phyloP scores from a whole-genome alignment of 2,888 invertebrate genomes.

The Stenoptilia bipunctidactyla region DNA sequence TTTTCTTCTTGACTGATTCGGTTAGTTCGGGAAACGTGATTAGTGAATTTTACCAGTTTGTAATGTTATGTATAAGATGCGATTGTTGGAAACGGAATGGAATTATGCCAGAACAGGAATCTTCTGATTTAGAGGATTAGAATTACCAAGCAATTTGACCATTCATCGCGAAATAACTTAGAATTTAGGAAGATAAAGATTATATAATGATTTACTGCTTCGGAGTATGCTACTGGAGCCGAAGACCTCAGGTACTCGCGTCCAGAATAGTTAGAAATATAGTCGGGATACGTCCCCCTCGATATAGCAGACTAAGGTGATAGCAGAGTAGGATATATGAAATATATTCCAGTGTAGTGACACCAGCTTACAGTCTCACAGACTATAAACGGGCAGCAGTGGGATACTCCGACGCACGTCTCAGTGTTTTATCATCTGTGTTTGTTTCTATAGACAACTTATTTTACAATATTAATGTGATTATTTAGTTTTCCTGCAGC shows the following conservation, averaged over 20 bases:
- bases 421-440: constrained; percentile 58
- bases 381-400: constrained; percentile 49
- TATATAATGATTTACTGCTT: constrained; percentile 44
- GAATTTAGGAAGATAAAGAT: constrained; percentile 53
- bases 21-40: constrained; percentile 56
- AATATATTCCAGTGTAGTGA: constrained; percentile 38
- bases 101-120: constrained; percentile 47
- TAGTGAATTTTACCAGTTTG: constrained; percentile 48
- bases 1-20: constrained; percentile 52
- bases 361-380: constrained; percentile 39
- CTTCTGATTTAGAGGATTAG: constrained; percentile 53
- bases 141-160: constrained; percentile 68
- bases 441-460: constrained; percentile 60
- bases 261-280: constrained; percentile 30
- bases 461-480: constrained; percentile 65
- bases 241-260: constrained; percentile 14
- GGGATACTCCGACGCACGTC: constrained; percentile 34
- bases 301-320: too few species aligned
- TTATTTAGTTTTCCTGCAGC: constrained; percentile 68
- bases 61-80: constrained; percentile 45
- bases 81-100: constrained; percentile 38
- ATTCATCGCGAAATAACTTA: constrained; percentile 70
- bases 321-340: constrained; percentile 33
- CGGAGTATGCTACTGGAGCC: constrained; percentile 24
- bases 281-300: too few species aligned